Evolutionary conservation across 2,797 vertebrate species (phyloP), one percentile per base, ranked within the genome.

Genomic region (Limnodromus scolopaceus): DNA sequence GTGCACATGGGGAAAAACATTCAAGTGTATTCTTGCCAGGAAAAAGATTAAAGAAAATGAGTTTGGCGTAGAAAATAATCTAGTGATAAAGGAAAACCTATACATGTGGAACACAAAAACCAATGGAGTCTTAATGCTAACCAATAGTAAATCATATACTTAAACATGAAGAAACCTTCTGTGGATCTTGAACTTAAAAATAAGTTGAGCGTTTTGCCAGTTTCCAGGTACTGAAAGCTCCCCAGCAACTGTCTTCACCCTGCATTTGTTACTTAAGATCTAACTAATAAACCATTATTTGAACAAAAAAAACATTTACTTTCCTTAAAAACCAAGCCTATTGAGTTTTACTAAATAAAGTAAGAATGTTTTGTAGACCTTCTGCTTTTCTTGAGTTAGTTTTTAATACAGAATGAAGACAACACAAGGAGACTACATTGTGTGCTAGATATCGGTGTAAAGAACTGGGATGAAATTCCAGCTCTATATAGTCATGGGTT

Each of bases 181-280:
- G 34, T 22, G 72, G 28, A 19, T 30, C 28, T 88, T 81, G 43
- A 75, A 65, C 9, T 90, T 83, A 34, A 94, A 71, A 91, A 48
- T 27, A 34, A 0, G 0, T n/a, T 63, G 32, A 51, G 24, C 1
- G 0, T 72, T 76, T 86, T 83, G 10, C 18, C 13, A 30, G 5
- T 63, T 61, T 53, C 27, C 28, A 61, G 16, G 27, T 38, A 60
- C 16, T 69, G 43, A 69, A 74, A 86, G n/a, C 16, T 89, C 30
- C 27, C 6, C 1, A 53, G 17, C 18, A 72, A 12, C 14, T 49
- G 7, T 55, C 17, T 74, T 81, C 10, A 7, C 12, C 12, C 24
- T 45, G 10, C 22, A 20, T 64, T 77, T 80, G 19, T 68, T 66
- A 30, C 60, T 60, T 78, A 79, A 64, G n/a, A 19, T 48, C 34